A percentile compares a stretch with the other conserved stretches of the same genome.
Conservation (phyloP, 2,797 vertebrate genomes). For the Cyprinella venusta region DNA sequence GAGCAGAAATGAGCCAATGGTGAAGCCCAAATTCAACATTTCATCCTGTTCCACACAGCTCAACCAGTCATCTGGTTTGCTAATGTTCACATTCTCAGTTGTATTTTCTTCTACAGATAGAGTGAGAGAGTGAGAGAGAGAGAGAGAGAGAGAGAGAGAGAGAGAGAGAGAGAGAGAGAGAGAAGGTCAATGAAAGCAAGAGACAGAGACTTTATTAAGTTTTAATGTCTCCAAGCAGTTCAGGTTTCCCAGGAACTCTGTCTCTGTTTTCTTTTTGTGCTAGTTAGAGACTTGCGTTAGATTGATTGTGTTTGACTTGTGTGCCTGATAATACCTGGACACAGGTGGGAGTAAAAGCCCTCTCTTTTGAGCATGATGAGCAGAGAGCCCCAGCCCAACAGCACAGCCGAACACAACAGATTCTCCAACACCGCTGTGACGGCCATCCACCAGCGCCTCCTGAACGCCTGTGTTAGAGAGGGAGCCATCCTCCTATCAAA, state of each 20-base stretch:
- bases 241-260: constrained; percentile 28
- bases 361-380: constrained; percentile 90
- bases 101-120: constrained; percentile 67
- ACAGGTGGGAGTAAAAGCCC: constrained; percentile 89
- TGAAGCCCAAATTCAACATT: constrained; percentile 91
- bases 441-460: constrained; percentile 92
- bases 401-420: constrained; percentile 88
- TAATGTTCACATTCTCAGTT: constrained; percentile 55
- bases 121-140: not conserved
- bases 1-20: constrained; percentile 89
- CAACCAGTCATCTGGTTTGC: constrained; percentile 59
- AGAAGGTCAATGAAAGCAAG: constrained; percentile 8
- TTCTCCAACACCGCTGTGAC: constrained; percentile 87
- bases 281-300: not conserved
- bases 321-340: constrained; percentile 73
- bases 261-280: constrained; percentile 24
- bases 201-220: constrained; percentile 27
- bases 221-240: constrained; percentile 42
- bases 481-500: constrained; percentile 77
- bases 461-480: constrained; percentile 80
- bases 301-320: not conserved
- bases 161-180: not conserved
- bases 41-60: constrained; percentile 87
- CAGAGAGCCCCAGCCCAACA: constrained; percentile 90
- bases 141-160: not conserved